Percentiles rank a stretch among this genome's conserved stretches.
phyloP scores from a whole-genome alignment of 2,113 vertebrate genomes.

The Hypomesus transpacificus region DNA sequence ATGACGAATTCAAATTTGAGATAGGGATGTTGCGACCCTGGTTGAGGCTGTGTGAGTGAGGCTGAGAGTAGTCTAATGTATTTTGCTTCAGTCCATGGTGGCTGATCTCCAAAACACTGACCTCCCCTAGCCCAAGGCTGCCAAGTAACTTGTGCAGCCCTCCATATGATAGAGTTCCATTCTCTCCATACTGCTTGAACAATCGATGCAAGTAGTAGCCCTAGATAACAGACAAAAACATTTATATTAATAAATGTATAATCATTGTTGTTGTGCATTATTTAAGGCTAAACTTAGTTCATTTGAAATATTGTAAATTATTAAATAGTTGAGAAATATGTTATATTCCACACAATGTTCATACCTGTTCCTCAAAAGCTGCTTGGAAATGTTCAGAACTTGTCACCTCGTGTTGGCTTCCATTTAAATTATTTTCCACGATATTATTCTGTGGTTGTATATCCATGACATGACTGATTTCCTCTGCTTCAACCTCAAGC shows the following conservation, averaged over 20 bases:
- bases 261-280: neutral
- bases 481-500: neutral
- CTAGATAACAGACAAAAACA: slow-evolving; percentile 45
- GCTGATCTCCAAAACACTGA: slow-evolving; percentile 70
- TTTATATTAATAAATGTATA: neutral
- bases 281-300: neutral
- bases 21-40: slow-evolving; percentile 42
- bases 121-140: slow-evolving; percentile 78
- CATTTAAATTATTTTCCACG: neutral
- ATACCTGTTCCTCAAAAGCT: slow-evolving; percentile 54
- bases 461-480: neutral
- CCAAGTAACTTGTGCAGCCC: slow-evolving; percentile 74
- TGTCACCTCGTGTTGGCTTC: neutral
- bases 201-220: slow-evolving; percentile 77
- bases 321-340: no score
- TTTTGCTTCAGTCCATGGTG: slow-evolving; percentile 62
- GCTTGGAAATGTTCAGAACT: slow-evolving; percentile 31
- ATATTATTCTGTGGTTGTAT: neutral
- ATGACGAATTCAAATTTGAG: neutral
- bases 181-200: slow-evolving; percentile 76
- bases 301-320: no score
- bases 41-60: slow-evolving; percentile 53
- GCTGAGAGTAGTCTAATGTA: slow-evolving; percentile 54
- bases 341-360: neutral
- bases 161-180: slow-evolving; percentile 70